Evolutionary conservation across 2,888 invertebrate species (phyloP), one percentile per base, ranked within the genome.

Genomic region (Cantharis rufa): DNA sequence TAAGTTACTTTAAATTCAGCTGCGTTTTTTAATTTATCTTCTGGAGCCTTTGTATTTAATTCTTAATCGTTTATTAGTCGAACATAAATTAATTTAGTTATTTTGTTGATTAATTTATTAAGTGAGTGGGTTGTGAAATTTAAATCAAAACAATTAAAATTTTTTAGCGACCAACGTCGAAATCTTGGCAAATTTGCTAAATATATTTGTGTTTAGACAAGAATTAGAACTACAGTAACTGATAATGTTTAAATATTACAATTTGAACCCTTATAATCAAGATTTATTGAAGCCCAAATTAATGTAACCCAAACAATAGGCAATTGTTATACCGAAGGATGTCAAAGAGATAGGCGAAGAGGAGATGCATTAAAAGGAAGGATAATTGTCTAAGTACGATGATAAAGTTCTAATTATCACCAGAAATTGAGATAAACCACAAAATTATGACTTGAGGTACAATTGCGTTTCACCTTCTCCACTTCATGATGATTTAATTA

Each of bases 221-320:
- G 75, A 72, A 71, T 75, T 72, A 72, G 15, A 15, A 62, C 62
- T 75, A 69, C 62, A 71, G 68, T 68, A 71, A 72, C 71, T 75
- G 75, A 71, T 75, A 72, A 75, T 75, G 72, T 75, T 75, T 71
- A 71, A 69, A 71, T 75, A 69, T 63, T 68, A 71, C 75, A 75
- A 75, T 75, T 63, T 75, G 75, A 75, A 75, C 75, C 75, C 75
- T 75, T 75, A 71, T 75, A 75, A 75, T 75, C 75, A 75, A 72
- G 72, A 75, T 75, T 75, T 75, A 75, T 75, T 75, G 75, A 75
- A 71, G 75, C 75, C 71, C 75, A 75, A 75, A 75, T 75, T 75
- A 75, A 75, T 75, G 75, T 75, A 72, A 75, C 75, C 75, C 75
- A 75, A 72, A 75, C 75, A 75, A 75, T 75, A 69, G 75, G 71